These are phyloP conservation scores for Agrochola litura DNA, from an alignment of 2,888 invertebrate genomes.

Conservation along the genomic window DNA sequence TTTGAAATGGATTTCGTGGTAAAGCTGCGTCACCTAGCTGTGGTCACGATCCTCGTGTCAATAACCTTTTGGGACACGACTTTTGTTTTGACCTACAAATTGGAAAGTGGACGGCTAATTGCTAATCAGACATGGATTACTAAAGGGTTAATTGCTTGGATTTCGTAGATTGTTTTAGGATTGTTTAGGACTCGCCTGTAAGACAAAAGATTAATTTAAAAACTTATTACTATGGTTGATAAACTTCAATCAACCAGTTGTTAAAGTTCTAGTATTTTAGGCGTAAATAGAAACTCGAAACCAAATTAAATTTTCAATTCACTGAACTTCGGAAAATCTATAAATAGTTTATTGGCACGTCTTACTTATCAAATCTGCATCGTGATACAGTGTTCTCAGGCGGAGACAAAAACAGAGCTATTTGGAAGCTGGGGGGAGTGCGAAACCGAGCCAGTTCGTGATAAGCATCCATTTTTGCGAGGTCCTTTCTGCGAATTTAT, in stretches of 20 bases:
- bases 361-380: conserved; percentile 57
- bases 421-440: conserved; percentile 61
- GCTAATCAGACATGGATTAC: conserved; percentile 54
- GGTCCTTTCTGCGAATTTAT: conserved; percentile 74
- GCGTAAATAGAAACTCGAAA: conserved; percentile 17
- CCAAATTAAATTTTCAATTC: conserved; percentile 15
- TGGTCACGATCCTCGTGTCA: conserved; percentile 44
- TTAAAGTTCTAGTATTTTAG: conserved; percentile 15
- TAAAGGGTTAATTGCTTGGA: conserved; percentile 46
- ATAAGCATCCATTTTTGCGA: conserved; percentile 78
- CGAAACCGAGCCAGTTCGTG: conserved; percentile 72
- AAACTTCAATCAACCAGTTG: conserved; percentile 14
- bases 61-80: conserved; percentile 31
- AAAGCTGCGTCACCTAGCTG: conserved; percentile 36
- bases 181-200: conserved; percentile 38
- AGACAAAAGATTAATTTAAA: conserved; percentile 34
- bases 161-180: conserved; percentile 40
- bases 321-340: conserved; percentile 27
- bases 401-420: conserved; percentile 75
- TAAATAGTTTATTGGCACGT: conserved; percentile 6
- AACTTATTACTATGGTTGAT: conserved; percentile 36
- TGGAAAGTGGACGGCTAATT: conserved; percentile 51
- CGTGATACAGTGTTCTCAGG: conserved; percentile 27
- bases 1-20: conserved; percentile 39
- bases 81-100: conserved; percentile 40